Evolutionary conservation across 2,797 vertebrate genomes (phyloP), one percentile per base, ranked within the genome.

Genomic region (Syngnathus acus): DNA sequence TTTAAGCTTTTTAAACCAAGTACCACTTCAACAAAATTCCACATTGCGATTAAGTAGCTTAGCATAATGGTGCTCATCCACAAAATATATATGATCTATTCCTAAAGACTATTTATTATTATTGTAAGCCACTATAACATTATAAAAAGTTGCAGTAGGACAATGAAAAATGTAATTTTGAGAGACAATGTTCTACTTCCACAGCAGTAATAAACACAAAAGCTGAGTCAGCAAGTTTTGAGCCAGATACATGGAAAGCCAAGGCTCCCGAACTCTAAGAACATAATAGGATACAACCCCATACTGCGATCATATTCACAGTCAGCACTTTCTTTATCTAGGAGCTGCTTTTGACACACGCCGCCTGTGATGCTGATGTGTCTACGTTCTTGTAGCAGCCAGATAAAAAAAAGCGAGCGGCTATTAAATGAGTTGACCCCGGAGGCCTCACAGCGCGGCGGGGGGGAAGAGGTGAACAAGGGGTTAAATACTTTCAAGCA

Each of bases 201-300:
- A 54, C 38, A 32, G 32, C 32, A 32, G 32, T 26, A 43, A 16
- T 21, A 42, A 62, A 45, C n/a, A 62, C 39, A 60, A 23, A 26
- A 16, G 14, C n/a, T 45, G 40, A 62, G n/a, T n/a, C 26, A 23
- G 60, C 60, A 43, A 17, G 40, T 62, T 43, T 8, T 38, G 57
- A 59, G 32, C 57, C 32, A 3, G 38, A 57, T 32, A 13, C 55
- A 7, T 17, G 55, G 55, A 57, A 57, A 57, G 55, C 55, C 6
- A 37, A 57, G 26, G 6, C 55, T 2, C 54, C 54, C 40, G 40
- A 50, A 19, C 23, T 51, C 72, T 4, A 57, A 74, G 85, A 89
- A 87, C 82, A 86, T 89, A 87, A 88, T 82, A 82, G 82, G 71
- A 87, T 86, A 77, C 82, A 77, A 79, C 73, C 42, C 8, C 45